Conservation (phyloP, 2,113 vertebrate species). For the Rhombomys opimus region DNA sequence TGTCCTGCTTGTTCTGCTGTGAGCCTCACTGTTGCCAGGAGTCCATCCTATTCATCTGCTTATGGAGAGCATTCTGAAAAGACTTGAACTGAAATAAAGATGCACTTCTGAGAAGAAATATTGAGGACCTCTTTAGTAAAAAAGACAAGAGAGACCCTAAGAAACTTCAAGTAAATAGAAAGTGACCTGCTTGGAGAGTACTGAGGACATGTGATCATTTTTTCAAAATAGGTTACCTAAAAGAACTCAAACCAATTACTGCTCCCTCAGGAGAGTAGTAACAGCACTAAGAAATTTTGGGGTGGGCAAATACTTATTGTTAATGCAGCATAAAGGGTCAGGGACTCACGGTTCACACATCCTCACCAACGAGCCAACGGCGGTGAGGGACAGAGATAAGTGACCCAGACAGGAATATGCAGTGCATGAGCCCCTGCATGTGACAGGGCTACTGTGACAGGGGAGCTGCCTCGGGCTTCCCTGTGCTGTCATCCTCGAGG, state of each 20-base stretch:
- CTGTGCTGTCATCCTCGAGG: not conserved
- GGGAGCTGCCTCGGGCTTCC: not conserved
- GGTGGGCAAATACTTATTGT: not conserved
- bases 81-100: not conserved
- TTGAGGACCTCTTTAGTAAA: not conserved
- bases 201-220: not conserved
- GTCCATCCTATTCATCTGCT: not conserved
- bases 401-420: not conserved
- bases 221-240: not conserved
- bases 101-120: not conserved
- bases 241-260: not conserved
- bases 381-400: not conserved
- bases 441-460: accelerated
- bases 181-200: not conserved
- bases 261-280: not conserved
- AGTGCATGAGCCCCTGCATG: not conserved
- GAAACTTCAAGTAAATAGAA: not conserved
- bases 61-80: not conserved
- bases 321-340: not conserved
- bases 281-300: not conserved
- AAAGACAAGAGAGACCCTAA: not conserved
- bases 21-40: not conserved
- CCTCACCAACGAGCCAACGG: not conserved
- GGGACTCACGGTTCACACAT: not conserved
- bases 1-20: accelerated